Evolutionary conservation across 2,113 vertebrate genomes (phyloP), one percentile per base, ranked within the genome.

Genomic region (Recurvirostra avosetta): DNA sequence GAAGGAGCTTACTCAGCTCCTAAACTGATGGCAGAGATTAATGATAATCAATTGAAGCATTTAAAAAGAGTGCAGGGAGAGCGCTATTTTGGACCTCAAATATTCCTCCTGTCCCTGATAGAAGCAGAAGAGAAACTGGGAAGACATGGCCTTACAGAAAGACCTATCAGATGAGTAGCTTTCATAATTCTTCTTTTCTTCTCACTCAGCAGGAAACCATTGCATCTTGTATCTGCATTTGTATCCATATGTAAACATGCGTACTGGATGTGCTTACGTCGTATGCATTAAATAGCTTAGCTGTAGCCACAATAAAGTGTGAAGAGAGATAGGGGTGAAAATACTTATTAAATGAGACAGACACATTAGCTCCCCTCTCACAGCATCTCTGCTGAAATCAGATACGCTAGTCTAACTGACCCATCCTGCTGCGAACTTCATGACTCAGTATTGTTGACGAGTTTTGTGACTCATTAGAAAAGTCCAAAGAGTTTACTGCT

Each of bases 1-100:
- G 94, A 94, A 95, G 90, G 2, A 85, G 92, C 96, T 97, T 97
- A 96, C 65, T 94, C 96, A 98, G 95, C 96, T 96, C 86, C 89
- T 90, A 92, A 97, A 95, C 94, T 96, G 92, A 94, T 92, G 93
- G 82, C 86, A 98, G 87, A 97, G 87, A 96, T 98, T 97, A 98
- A 98, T 98, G 98, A 97, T 95, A 98, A 98, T 98, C 96, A 86
- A 97, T 98, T 91, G 82, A 97, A 97, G 93, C 93, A 96, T 98
- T 97, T 98, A 94, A 96, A 95, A 97, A 66, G 86, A 96, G 88
- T 96, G 84, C 74, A 88, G 80, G 18, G 59, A 81, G 66, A 83
- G 88, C 85, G 77, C 89, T 93, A 56, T 90, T 95, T 93, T 92
- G 59, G 93, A 93, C 72, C 47, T 81, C 84, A 61, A 13, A 75